phyloP scores from a whole-genome alignment of 2,113 vertebrate genomes.

The Myotis yumanensis region DNA sequence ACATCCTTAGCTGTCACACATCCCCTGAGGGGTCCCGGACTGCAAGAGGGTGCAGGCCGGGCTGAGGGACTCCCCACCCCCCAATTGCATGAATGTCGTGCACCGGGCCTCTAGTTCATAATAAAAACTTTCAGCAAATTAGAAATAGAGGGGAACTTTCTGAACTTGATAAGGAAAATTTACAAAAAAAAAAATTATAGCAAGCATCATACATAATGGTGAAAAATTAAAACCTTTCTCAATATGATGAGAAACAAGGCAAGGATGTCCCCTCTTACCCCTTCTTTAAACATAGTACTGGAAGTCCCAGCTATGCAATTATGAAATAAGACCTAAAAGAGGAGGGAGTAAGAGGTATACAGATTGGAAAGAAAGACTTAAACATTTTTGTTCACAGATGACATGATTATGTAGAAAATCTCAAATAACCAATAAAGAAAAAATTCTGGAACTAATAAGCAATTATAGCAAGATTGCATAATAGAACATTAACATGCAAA shows the following conservation, averaged over 20 bases:
- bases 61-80: too few species aligned
- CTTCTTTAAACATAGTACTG: not conserved
- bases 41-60: too few species aligned
- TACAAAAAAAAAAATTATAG: not conserved
- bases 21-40: too few species aligned
- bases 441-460: not conserved
- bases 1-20: too few species aligned
- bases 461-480: not conserved
- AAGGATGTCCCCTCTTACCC: not conserved
- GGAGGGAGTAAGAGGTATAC: not conserved
- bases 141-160: not conserved
- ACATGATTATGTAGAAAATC: not conserved
- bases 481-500: not conserved
- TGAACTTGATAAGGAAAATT: not conserved
- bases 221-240: not conserved
- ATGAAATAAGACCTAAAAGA: not conserved
- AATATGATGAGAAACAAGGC: not conserved
- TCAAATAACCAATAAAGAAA: not conserved
- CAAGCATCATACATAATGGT: not conserved
- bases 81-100: too few species aligned
- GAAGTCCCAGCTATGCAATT: not conserved
- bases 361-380: not conserved
- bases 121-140: not conserved
- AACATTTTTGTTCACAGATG: not conserved
- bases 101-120: not conserved